Evolutionary conservation across 2,797 vertebrate genomes (phyloP).

Genomic region (Agapornis canus): DNA sequence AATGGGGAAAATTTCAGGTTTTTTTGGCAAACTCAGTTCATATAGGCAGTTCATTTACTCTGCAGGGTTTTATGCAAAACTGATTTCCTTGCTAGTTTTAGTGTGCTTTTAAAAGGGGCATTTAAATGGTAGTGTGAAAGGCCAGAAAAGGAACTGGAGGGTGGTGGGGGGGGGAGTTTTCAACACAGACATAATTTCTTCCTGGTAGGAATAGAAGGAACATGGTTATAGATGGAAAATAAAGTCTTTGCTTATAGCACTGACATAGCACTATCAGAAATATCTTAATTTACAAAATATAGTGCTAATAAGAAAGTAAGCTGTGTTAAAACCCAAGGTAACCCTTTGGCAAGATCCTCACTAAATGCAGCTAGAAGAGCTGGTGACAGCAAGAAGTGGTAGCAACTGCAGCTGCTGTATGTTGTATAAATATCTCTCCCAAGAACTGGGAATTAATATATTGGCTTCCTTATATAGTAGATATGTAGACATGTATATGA

Average conservation of each 20-base stretch:
- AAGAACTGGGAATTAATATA: not conserved
- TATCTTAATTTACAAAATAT: not conserved
- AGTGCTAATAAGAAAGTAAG: not conserved
- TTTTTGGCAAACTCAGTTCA: not conserved
- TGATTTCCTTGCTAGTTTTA: not conserved
- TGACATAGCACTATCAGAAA: not conserved
- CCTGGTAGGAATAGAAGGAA: not conserved
- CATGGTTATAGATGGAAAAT: not conserved
- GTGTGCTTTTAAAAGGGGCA: not conserved
- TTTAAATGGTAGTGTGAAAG: not conserved
- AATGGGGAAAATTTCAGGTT: not conserved
- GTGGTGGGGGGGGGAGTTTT: not conserved
- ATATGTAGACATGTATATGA: not conserved
- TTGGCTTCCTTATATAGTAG: not conserved
- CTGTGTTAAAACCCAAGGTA: not conserved
- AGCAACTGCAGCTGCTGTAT: not conserved
- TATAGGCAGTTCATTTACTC: not conserved
- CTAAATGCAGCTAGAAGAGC: not conserved
- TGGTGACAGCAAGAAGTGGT: not conserved
- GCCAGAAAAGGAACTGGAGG: not conserved
- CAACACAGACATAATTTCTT: not conserved
- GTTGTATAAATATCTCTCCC: not conserved
- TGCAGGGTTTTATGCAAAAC: not conserved
- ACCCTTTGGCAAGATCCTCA: not conserved
- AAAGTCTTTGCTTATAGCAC: not conserved